Evolutionary conservation across 2,797 vertebrate genomes (phyloP).

Genomic region (Smutsia gigantea): DNA sequence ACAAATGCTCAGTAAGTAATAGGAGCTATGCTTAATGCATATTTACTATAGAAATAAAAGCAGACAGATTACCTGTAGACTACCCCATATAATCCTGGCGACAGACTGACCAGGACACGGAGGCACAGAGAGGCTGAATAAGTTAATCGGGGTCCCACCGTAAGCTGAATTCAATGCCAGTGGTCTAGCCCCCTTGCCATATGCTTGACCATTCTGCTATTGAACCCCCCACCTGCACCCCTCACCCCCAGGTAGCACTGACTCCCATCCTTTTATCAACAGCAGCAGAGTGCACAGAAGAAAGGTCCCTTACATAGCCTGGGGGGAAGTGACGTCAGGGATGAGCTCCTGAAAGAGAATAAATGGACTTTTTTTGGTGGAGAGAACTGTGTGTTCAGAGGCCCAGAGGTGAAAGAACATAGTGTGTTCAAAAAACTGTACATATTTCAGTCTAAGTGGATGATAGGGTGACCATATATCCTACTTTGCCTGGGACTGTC

Average conservation of each 20-base stretch:
- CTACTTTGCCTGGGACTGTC: neutral
- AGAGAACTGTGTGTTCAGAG: neutral
- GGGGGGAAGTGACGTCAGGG: neutral
- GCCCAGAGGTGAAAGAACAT: neutral
- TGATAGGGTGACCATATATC: neutral
- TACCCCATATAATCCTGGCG: fast-evolving
- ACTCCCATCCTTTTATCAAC: neutral
- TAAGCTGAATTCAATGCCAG: neutral
- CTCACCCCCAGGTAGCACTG: no score
- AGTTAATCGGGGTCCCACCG: fast-evolving
- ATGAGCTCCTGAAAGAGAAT: neutral
- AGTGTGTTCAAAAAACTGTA: neutral
- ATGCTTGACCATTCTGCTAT: no score
- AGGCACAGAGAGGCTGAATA: neutral
- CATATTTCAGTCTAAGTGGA: neutral
- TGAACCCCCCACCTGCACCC: no score
- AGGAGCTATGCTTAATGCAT: no score
- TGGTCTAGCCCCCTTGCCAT: neutral
- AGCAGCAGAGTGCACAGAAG: neutral
- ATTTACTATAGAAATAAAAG: neutral
- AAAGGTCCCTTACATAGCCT: neutral
- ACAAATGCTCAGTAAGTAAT: neutral
- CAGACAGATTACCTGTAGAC: neutral
- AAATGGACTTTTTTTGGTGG: neutral
- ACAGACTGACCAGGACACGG: neutral